Evolutionary conservation across 2,888 invertebrate species (phyloP).

Genomic region (Folsomia manolachei): DNA sequence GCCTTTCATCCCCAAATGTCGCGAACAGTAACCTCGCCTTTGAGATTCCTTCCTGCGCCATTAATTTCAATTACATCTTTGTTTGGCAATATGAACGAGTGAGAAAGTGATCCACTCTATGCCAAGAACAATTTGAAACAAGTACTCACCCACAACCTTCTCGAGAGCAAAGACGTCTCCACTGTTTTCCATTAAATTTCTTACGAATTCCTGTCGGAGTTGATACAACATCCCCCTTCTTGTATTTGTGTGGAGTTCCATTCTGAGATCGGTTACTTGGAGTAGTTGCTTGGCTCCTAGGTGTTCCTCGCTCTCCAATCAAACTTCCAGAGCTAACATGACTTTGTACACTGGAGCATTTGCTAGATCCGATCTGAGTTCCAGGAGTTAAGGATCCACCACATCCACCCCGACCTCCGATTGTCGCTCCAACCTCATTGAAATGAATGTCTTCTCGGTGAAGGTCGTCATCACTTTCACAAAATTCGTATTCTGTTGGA

Average conservation of each 20-base stretch:
- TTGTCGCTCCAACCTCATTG: constrained; percentile 45
- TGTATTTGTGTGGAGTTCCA: constrained; percentile 90
- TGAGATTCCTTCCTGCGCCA: constrained; percentile 98
- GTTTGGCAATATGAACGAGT: no score
- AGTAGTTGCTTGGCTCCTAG: constrained; percentile 59
- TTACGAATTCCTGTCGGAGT: constrained; percentile 94
- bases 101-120: no score
- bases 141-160: no score
- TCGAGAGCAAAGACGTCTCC: constrained; percentile 94
- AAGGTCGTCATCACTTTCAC: constrained; percentile 86
- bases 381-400: constrained; percentile 48
- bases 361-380: constrained; percentile 66
- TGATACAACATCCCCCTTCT: constrained; percentile 94
- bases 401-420: constrained; percentile 47
- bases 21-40: constrained; percentile 90
- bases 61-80: no score
- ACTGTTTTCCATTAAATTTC: constrained; percentile 99
- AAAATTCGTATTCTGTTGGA: constrained; percentile 72
- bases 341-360: constrained; percentile 86
- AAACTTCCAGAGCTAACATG: constrained; percentile 80
- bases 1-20: constrained; percentile 83
- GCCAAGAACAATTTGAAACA: no score
- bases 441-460: constrained; percentile 82
- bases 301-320: constrained; percentile 75
- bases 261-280: constrained; percentile 88